Evolutionary conservation across 2,888 invertebrate genomes (phyloP).

Genomic region (Seladonia tumulorum): DNA sequence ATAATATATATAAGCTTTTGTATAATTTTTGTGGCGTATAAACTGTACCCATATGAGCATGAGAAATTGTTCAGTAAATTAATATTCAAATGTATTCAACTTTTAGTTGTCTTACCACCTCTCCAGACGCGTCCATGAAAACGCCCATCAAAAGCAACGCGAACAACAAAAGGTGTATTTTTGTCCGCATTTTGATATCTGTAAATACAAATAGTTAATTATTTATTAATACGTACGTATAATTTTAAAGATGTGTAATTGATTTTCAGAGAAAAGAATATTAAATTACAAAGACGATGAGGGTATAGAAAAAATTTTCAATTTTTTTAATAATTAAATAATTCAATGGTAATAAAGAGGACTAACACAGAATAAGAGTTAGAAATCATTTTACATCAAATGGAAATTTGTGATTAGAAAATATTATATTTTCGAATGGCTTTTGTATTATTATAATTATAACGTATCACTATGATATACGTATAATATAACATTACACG

Average conservation of each 20-base stretch:
- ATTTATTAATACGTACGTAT: neutral
- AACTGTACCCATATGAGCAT: neutral
- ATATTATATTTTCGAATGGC: neutral
- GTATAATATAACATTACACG: neutral
- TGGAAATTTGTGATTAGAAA: neutral
- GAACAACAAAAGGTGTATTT: constrained; percentile 78
- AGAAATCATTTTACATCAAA: neutral
- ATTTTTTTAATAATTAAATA: too few species aligned
- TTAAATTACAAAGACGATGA: too few species aligned
- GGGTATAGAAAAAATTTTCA: too few species aligned
- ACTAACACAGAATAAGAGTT: too few species aligned
- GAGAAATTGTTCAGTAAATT: neutral
- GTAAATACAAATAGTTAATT: constrained; percentile 54
- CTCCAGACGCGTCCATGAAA: constrained; percentile 53
- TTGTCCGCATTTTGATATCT: constrained; percentile 77
- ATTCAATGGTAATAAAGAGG: too few species aligned
- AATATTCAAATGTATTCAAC: neutral
- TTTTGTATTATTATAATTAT: neutral
- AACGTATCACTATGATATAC: neutral
- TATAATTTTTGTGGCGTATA: neutral
- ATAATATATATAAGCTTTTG: neutral
- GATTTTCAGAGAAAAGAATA: neutral
- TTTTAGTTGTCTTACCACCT: constrained; percentile 36
- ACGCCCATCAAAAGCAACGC: constrained; percentile 76
- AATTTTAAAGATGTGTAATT: neutral